Conservation (phyloP, 2,113 vertebrate genomes). For the Brienomyrus longianalis region DNA sequence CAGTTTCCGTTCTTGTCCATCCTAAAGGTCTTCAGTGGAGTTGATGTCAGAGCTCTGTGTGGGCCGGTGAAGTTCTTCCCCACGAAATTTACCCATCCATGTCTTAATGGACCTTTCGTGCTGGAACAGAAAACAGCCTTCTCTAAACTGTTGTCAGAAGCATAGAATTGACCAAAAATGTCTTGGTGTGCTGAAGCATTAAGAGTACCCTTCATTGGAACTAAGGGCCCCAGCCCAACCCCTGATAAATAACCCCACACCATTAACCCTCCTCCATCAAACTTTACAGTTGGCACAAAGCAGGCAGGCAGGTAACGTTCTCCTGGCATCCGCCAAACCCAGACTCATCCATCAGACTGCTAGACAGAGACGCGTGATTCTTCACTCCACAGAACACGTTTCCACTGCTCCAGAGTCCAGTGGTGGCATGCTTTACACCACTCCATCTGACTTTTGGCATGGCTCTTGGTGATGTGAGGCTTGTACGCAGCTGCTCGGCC, state of each 20-base stretch:
- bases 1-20: not conserved
- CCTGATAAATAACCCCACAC: not conserved
- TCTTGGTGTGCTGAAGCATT: not conserved
- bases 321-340: not conserved
- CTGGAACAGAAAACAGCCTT: not conserved
- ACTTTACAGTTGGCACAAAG: not conserved
- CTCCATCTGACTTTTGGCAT: not conserved
- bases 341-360: not conserved
- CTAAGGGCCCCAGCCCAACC: not conserved
- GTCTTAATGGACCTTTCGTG: not conserved
- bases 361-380: not conserved
- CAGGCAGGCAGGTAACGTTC: not conserved
- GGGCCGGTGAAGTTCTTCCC: too few relatives aligned
- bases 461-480: not conserved
- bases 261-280: not conserved
- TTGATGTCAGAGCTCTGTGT: not conserved
- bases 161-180: not conserved
- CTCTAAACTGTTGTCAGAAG: not conserved
- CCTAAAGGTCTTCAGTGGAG: not conserved
- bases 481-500: not conserved
- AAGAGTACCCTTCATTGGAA: not conserved
- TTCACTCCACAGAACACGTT: not conserved
- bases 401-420: not conserved
- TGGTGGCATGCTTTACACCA: not conserved
- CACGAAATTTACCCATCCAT: not conserved